These are phyloP conservation scores for Heteronetta atricapilla DNA, from an alignment of 2,113 vertebrate species.

Conservation along the genomic window DNA sequence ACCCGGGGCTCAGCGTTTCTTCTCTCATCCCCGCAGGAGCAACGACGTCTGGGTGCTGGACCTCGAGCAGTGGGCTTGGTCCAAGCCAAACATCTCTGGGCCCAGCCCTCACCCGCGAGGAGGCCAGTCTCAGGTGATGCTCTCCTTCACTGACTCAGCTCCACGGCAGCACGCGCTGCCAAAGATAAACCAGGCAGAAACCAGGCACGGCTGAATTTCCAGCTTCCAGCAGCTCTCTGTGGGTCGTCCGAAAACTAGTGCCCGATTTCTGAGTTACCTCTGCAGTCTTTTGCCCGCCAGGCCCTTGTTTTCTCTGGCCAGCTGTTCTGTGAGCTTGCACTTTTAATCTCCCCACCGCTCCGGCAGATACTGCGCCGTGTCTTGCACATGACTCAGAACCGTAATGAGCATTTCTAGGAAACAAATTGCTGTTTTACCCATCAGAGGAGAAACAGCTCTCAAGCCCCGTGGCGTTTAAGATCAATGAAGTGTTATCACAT, in stretches of 20 bases:
- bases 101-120: conserved; percentile 91
- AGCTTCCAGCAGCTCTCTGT: background rate
- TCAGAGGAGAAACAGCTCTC: background rate
- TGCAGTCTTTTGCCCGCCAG: background rate
- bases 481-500: background rate
- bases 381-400: background rate
- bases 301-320: background rate
- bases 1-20: background rate
- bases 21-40: conserved; percentile 82
- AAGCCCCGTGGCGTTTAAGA: background rate
- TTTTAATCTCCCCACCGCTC: background rate
- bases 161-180: background rate
- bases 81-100: conserved; percentile 88
- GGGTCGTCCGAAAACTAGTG: background rate
- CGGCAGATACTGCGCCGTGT: background rate
- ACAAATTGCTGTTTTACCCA: background rate
- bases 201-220: background rate
- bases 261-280: background rate
- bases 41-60: conserved; percentile 97
- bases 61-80: conserved; percentile 98
- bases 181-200: background rate
- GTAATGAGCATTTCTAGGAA: background rate
- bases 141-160: background rate
- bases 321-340: background rate
- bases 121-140: conserved; percentile 93